phyloP scores from a whole-genome alignment of 2,888 invertebrate species.

The Alentia gelatinosa region DNA sequence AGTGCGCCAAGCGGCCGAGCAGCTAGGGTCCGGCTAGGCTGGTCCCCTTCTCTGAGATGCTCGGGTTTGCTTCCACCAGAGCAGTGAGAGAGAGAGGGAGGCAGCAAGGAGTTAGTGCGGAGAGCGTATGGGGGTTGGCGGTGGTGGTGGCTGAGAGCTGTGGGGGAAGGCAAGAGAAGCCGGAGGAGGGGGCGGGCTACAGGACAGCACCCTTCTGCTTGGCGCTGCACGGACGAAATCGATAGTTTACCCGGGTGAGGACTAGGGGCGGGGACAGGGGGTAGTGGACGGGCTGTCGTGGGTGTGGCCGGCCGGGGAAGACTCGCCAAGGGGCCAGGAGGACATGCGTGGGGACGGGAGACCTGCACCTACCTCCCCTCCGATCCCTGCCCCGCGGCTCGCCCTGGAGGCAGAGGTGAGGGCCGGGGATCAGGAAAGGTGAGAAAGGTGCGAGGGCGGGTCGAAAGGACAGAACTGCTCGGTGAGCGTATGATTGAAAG shows the following conservation, averaged over 20 bases:
- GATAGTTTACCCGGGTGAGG: not conserved
- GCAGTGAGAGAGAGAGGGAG: conserved; percentile 3
- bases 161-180: no score
- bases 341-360: no score
- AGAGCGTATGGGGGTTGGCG: not conserved
- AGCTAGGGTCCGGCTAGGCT: not conserved
- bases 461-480: no score
- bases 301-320: no score
- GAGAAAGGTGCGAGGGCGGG: not conserved
- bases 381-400: no score
- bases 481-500: no score
- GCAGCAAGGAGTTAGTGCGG: not conserved
- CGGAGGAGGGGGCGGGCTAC: not conserved
- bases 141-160: not conserved
- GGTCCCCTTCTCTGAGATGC: no score
- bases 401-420: not conserved
- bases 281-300: not conserved
- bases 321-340: no score
- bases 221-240: not conserved
- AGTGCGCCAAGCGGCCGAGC: no score
- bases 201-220: not conserved
- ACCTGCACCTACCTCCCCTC: no score
- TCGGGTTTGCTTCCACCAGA: no score
- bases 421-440: not conserved
- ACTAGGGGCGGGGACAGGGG: not conserved